Evolutionary conservation across 2,888 invertebrate species (phyloP).

Genomic region (Drosophila testacea): DNA sequence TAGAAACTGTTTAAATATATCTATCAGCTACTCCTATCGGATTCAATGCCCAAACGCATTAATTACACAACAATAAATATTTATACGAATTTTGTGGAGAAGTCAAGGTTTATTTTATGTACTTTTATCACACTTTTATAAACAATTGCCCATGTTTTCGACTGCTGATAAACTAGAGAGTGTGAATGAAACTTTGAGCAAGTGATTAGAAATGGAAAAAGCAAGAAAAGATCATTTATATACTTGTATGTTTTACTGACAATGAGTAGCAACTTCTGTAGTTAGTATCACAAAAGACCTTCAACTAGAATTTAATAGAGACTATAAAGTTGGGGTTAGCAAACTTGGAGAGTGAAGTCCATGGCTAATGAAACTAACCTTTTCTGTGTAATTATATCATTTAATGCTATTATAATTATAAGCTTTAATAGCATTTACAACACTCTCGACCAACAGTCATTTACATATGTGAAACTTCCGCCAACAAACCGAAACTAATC

Average conservation of each 20-base stretch:
- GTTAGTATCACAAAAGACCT: background rate
- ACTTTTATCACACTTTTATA: conserved; percentile 20
- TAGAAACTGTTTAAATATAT: conserved; percentile 26
- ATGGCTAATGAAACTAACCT: conserved; percentile 46
- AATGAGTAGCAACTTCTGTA: background rate
- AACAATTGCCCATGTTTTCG: conserved; percentile 33
- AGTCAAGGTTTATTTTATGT: conserved; percentile 43
- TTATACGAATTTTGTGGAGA: conserved; percentile 30
- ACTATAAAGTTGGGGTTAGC: conserved; percentile 32
- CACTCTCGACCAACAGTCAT: conserved; percentile 6
- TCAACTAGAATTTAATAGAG: background rate
- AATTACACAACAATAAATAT: conserved; percentile 49
- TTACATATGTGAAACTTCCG: conserved; percentile 42
- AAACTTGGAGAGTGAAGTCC: conserved; percentile 17
- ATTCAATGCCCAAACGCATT: conserved; percentile 26
- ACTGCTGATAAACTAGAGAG: conserved; percentile 8
- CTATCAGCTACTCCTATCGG: conserved; percentile 13
- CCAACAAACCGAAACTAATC: conserved; percentile 31
- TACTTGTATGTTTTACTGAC: background rate
- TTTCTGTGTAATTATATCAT: conserved; percentile 38
- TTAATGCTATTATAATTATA: conserved; percentile 60
- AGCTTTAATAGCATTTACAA: conserved; percentile 36
- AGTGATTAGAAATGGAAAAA: conserved; percentile 1
- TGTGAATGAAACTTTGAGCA: conserved; percentile 14
- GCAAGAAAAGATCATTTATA: background rate